These are phyloP conservation scores for Gallinago solitaria DNA, from an alignment of 2,797 vertebrate species.

Conservation along the genomic window DNA sequence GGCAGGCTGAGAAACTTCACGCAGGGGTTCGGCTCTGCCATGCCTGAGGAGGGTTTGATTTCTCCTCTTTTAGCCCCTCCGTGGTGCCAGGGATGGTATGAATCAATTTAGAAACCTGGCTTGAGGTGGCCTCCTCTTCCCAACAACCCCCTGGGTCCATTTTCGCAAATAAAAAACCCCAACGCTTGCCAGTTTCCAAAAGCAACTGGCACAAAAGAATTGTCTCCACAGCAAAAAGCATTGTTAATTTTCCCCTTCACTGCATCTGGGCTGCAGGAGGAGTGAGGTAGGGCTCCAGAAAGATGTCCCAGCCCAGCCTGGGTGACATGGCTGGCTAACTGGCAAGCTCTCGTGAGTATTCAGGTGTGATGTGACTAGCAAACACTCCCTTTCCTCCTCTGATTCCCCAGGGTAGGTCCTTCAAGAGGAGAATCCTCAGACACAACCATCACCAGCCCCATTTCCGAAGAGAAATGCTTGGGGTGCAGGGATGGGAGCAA, in stretches of 20 bases:
- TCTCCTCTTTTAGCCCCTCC: background rate
- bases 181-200: background rate
- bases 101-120: background rate
- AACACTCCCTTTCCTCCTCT: background rate
- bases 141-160: background rate
- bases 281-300: background rate
- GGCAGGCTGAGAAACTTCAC: background rate
- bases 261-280: background rate
- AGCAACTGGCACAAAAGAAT: background rate
- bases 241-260: slow-evolving; percentile 9
- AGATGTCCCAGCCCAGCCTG: rapidly evolving
- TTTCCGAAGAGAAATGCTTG: background rate
- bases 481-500: background rate
- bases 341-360: background rate
- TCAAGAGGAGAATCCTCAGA: background rate
- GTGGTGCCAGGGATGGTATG: rapidly evolving
- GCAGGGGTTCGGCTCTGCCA: background rate
- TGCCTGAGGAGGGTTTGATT: background rate
- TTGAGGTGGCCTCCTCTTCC: background rate
- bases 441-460: rapidly evolving
- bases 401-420: background rate
- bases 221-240: background rate
- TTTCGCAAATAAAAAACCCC: background rate
- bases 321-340: background rate
- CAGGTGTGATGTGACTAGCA: background rate